These are phyloP conservation scores for Sander vitreus DNA, from an alignment of 2,113 vertebrate genomes.

Conservation along the genomic window DNA sequence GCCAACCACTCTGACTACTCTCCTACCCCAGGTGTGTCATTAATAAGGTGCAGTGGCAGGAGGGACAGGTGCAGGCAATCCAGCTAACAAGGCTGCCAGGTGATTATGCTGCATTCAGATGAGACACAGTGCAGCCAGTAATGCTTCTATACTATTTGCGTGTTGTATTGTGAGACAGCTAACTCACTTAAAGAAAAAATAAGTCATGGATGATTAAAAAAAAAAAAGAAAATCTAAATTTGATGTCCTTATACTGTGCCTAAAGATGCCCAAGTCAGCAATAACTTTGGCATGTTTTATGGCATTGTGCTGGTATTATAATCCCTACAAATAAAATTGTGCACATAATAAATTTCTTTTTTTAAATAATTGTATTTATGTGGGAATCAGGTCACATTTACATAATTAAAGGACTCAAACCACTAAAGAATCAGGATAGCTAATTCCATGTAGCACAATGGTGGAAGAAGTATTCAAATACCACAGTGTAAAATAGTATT, in stretches of 20 bases:
- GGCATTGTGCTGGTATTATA: not conserved
- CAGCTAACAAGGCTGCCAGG: slow-evolving; percentile 21
- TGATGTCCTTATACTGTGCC: not conserved
- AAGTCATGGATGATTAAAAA: not conserved
- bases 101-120: not conserved
- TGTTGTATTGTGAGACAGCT: not conserved
- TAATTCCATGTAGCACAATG: no score
- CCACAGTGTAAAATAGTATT: not conserved
- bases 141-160: not conserved
- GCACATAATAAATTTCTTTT: not conserved
- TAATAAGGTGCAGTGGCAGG: slow-evolving; percentile 19
- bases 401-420: no score
- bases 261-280: not conserved
- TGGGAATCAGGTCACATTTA: not conserved
- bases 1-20: not conserved
- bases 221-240: not conserved
- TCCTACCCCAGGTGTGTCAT: not conserved
- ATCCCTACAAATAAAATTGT: not conserved
- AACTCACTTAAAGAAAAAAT: not conserved
- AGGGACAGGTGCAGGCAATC: slow-evolving; percentile 61
- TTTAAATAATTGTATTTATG: not conserved
- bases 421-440: not conserved
- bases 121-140: not conserved
- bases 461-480: no score
- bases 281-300: not conserved